Base-by-base conservation (phyloP, 1,140 invertebrate species). In the Amphibalanus amphitrite region DNA sequence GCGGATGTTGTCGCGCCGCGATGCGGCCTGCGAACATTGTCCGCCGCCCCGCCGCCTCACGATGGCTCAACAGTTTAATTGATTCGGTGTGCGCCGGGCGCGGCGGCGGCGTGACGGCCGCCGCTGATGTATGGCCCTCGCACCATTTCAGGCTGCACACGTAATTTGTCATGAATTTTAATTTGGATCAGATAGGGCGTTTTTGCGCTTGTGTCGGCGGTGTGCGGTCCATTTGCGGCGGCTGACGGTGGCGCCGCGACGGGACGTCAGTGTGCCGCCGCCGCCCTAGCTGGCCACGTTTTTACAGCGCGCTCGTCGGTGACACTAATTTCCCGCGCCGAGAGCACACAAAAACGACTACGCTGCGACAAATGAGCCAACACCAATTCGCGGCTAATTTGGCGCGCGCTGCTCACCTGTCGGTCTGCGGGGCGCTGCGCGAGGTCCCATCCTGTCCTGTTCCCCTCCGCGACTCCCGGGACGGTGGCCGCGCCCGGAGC, bases 31-130 rank as follows among this genome's bases (percentile, higher is more conserved):
- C 6, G 47, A 8, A 20, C 47, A 59, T 59, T 59, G 47, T 59
- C 1, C 47, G 20, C 47, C 13, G 47, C 47, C 13, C 6, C 47
- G 6, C 47, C 47, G 33, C 47, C 10, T 17, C 47, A 20, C 13
- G 47, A 59, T 59, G 47, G 47, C 47, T 59, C 47, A 59, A 59
- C 47, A 59, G 47, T 59, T 59, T 59, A 59, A 59, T 59, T 59
- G 47, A 59, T 59, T 59, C 47, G 47, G 23, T 59, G 47, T 23
- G 47, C 17, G 47, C 47, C 10, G 47, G 10, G 47, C 6, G 47
- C 47, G 47, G 13, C 47, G 6, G 47, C 20, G 47, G 1, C n/a
- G 47, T 23, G 47, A 17, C 20, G 13, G 13, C 13, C 13, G 47
- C 47, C 13, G 13, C 47, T 59, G 47, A 59, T 59, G 47, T 20